A percentile compares a stretch with the other conserved stretches of the same genome.
These are phyloP conservation scores for Cremastinae sp. DNA, from an alignment of 2,888 invertebrate species.

Conservation along the genomic window DNA sequence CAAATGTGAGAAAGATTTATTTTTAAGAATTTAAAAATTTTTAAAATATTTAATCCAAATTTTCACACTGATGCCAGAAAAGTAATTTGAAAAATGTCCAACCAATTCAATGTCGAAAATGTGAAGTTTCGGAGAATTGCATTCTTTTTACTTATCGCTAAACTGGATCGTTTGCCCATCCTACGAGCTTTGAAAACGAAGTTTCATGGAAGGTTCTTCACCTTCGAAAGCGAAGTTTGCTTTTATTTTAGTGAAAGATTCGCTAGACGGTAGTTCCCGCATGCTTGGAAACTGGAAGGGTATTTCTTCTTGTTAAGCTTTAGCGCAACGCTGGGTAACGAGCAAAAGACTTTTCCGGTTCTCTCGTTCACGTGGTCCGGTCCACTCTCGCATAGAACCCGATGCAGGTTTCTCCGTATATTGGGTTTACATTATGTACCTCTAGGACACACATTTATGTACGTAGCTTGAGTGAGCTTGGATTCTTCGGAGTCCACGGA, in stretches of 20 bases:
- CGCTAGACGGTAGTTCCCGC: slow-evolving; percentile 16
- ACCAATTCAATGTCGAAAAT: too few relatives aligned
- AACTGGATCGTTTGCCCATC: too few relatives aligned
- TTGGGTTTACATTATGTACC: not conserved
- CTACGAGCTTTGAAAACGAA: too few relatives aligned
- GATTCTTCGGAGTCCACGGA: slow-evolving; percentile 40
- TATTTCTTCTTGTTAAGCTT: slow-evolving; percentile 70
- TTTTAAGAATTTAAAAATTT: too few relatives aligned
- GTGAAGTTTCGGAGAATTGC: too few relatives aligned
- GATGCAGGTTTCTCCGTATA: not conserved
- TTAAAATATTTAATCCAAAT: too few relatives aligned
- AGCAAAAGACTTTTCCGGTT: slow-evolving; percentile 68
- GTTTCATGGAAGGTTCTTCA: slow-evolving; percentile 47
- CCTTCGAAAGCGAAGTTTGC: slow-evolving; percentile 38
- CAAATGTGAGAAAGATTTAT: too few relatives aligned
- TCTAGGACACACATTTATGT: not conserved
- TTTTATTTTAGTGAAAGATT: slow-evolving; percentile 54
- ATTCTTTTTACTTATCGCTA: too few relatives aligned
- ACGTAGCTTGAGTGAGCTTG: slow-evolving; percentile 9
- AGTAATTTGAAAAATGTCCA: too few relatives aligned
- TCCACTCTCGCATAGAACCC: slow-evolving; percentile 12
- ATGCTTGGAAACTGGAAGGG: slow-evolving; percentile 42
- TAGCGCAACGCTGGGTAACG: slow-evolving; percentile 62
- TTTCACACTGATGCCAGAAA: too few relatives aligned
- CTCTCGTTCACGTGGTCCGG: slow-evolving; percentile 45